Percentiles rank a stretch among this genome's conserved stretches.
Evolutionary conservation across 2,797 vertebrate species (phyloP).

Genomic region (Lepidocolaptes lacrymiger): DNA sequence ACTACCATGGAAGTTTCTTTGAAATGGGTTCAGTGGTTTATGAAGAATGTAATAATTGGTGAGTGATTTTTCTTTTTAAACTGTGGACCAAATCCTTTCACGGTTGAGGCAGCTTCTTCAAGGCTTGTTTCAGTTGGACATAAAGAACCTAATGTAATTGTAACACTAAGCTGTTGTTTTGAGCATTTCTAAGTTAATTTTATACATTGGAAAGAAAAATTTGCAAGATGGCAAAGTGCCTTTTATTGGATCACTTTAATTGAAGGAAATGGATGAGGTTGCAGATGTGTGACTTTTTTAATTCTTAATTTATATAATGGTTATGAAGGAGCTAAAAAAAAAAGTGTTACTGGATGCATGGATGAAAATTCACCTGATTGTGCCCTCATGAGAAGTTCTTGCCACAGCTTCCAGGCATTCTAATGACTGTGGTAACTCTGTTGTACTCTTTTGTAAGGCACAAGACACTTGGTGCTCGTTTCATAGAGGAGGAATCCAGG

Average conservation of each 20-base stretch:
- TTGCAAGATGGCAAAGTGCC: background rate
- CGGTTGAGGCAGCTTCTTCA: background rate
- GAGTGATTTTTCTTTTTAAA: background rate
- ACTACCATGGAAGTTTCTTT: conserved; percentile 86
- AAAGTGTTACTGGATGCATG: background rate
- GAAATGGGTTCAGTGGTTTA: conserved; percentile 86
- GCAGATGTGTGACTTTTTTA: background rate
- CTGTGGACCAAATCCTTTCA: background rate
- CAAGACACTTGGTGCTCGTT: background rate
- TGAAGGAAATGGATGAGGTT: background rate
- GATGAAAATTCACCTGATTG: background rate
- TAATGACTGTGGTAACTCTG: background rate
- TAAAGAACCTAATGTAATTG: background rate
- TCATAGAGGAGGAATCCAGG: background rate
- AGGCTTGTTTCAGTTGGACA: background rate
- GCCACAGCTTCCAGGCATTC: background rate
- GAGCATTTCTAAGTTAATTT: background rate
- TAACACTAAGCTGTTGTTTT: background rate
- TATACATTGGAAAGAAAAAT: background rate
- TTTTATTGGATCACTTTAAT: background rate
- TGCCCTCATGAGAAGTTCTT: background rate
- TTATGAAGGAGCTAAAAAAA: background rate
- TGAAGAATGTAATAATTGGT: conserved; percentile 96
- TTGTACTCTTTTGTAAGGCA: background rate
- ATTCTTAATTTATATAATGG: background rate